These are phyloP conservation scores for Chinchilla lanigera DNA, from an alignment of 2,113 vertebrate species.

Conservation along the genomic window DNA sequence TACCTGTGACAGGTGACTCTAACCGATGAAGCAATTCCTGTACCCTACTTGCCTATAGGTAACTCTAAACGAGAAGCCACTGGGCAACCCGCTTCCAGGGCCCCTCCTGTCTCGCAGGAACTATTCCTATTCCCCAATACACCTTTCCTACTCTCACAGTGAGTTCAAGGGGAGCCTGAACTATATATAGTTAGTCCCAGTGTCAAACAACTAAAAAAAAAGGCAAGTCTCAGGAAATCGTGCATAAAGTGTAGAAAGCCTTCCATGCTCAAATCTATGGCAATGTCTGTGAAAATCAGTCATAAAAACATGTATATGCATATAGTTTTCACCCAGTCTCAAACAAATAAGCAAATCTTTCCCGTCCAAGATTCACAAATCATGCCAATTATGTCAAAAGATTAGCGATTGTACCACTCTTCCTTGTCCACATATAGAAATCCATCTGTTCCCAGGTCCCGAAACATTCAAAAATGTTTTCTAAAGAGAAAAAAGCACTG, in stretches of 20 bases:
- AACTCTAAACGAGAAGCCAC: background rate
- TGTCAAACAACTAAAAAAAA: background rate
- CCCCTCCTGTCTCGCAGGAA: background rate
- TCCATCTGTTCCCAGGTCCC: background rate
- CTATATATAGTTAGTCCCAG: background rate
- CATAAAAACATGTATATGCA: background rate
- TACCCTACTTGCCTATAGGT: background rate
- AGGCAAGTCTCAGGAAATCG: background rate
- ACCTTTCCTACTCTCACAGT: background rate
- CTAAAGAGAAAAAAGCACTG: background rate
- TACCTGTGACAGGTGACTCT: background rate
- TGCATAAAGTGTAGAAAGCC: background rate
- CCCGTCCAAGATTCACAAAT: conserved; percentile 5
- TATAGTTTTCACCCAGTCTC: background rate
- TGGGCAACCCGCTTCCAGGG: background rate
- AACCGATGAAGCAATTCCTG: background rate
- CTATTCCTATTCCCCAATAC: background rate
- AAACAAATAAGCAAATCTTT: conserved; percentile 24
- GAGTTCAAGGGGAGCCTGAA: background rate
- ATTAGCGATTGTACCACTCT: background rate
- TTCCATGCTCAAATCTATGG: background rate
- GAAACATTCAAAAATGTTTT: conserved; percentile 16
- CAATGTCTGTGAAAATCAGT: conserved; percentile 14
- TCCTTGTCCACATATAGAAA: background rate
- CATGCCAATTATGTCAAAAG: conserved; percentile 17